Evolutionary conservation across 2,797 vertebrate species (phyloP).

Genomic region (Acanthopagrus latus): DNA sequence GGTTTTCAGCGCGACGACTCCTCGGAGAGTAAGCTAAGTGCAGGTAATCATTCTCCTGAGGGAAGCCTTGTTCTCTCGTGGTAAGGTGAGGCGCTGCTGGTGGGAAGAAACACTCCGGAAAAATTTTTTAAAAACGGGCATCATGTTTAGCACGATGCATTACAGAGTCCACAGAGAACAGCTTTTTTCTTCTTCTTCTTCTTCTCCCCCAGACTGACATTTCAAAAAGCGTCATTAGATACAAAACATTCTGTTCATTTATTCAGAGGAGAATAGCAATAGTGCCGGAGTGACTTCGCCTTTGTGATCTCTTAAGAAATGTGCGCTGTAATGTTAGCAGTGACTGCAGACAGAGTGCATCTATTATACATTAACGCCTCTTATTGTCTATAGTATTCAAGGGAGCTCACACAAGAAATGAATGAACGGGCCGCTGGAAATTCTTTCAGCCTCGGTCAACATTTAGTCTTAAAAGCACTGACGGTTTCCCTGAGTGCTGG

Average conservation of each 20-base stretch:
- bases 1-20: slow-evolving; percentile 40
- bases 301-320: slow-evolving; percentile 10
- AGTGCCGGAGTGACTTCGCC: slow-evolving; percentile 16
- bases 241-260: slow-evolving; percentile 30
- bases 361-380: neutral
- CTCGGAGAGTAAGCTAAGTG: slow-evolving; percentile 65
- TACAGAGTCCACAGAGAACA: slow-evolving; percentile 54
- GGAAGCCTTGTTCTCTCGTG: slow-evolving; percentile 43
- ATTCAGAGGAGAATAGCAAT: slow-evolving; percentile 27
- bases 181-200: neutral
- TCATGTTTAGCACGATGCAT: slow-evolving; percentile 43
- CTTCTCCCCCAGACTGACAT: slow-evolving; percentile 1
- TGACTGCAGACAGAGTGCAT: neutral
- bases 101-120: slow-evolving; percentile 47
- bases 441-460: slow-evolving; percentile 6
- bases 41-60: slow-evolving; percentile 73
- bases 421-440: neutral
- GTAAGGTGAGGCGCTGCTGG: slow-evolving; percentile 44
- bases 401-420: neutral
- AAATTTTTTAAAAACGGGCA: slow-evolving; percentile 49
- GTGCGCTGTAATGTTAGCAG: neutral
- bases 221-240: slow-evolving; percentile 50
- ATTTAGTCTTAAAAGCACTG: neutral
- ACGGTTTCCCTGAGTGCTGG: neutral
- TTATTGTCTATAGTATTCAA: neutral